Evolutionary conservation across 2,113 vertebrate genomes (phyloP).

Genomic region (Pandion haliaetus): DNA sequence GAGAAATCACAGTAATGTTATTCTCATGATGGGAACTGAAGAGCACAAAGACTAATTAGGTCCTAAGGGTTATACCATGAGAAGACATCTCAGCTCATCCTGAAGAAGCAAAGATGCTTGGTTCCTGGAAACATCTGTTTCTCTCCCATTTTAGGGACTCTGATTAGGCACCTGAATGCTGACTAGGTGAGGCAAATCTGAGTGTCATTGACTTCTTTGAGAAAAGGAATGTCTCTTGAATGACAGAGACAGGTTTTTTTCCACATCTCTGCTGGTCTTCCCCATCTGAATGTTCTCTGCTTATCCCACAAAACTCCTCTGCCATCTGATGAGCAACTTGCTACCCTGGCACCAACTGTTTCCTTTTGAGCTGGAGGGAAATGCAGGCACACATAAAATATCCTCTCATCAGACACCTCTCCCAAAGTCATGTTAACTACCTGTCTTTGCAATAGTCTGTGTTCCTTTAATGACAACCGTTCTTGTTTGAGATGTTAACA

Average conservation of each 20-base stretch:
- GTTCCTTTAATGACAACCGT: conserved; percentile 2
- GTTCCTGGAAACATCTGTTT: background rate
- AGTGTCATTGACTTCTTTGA: background rate
- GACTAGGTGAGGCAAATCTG: background rate
- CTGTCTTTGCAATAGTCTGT: background rate
- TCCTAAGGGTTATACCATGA: background rate
- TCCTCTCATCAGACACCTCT: background rate
- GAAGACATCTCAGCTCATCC: background rate
- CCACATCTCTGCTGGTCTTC: background rate
- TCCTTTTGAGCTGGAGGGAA: background rate
- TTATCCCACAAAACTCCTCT: background rate
- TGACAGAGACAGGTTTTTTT: background rate
- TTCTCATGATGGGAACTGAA: background rate
- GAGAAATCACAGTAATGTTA: background rate
- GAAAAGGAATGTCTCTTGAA: background rate
- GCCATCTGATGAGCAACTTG: background rate
- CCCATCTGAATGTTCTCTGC: background rate
- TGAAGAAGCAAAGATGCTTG: background rate
- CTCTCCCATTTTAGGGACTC: background rate
- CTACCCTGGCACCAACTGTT: background rate
- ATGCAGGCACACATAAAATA: background rate
- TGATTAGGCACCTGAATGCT: background rate
- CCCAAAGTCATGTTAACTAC: background rate
- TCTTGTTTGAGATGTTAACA: conserved; percentile 27
- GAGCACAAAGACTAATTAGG: background rate